Evolutionary conservation across 1,140 invertebrate species (phyloP).

Genomic region (Microplitis demolitor): DNA sequence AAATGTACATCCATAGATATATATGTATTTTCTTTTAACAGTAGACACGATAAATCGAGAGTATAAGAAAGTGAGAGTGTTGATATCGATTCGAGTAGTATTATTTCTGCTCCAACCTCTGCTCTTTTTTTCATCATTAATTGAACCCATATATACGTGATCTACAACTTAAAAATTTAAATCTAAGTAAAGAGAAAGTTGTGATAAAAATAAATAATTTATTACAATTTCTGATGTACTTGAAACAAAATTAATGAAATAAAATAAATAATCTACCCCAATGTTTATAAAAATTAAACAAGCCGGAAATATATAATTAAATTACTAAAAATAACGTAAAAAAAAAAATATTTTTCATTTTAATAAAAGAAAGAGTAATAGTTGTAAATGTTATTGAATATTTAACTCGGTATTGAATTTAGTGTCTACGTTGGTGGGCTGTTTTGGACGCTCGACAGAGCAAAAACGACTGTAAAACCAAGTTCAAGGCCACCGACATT

Average conservation of each 20-base stretch:
- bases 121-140: not conserved
- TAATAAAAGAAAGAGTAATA: not conserved
- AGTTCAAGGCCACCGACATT: constrained; percentile 19
- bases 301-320: no score
- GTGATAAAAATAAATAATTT: no score
- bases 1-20: not conserved
- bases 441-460: not conserved
- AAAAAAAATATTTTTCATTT: no score
- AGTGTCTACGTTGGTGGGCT: constrained; percentile 4
- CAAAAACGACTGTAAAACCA: constrained; percentile 13
- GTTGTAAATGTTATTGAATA: not conserved
- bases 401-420: not conserved
- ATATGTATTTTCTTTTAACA: not conserved
- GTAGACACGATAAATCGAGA: not conserved
- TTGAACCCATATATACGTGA: not conserved
- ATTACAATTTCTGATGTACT: no score
- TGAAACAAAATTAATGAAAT: no score
- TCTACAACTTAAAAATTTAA: no score
- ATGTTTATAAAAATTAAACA: no score
- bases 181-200: no score
- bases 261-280: no score
- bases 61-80: constrained; percentile 10
- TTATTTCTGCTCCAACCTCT: not conserved
- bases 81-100: not conserved
- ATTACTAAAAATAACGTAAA: not conserved